phyloP scores from a whole-genome alignment of 2,797 vertebrate genomes.

The Podarcis siculus region DNA sequence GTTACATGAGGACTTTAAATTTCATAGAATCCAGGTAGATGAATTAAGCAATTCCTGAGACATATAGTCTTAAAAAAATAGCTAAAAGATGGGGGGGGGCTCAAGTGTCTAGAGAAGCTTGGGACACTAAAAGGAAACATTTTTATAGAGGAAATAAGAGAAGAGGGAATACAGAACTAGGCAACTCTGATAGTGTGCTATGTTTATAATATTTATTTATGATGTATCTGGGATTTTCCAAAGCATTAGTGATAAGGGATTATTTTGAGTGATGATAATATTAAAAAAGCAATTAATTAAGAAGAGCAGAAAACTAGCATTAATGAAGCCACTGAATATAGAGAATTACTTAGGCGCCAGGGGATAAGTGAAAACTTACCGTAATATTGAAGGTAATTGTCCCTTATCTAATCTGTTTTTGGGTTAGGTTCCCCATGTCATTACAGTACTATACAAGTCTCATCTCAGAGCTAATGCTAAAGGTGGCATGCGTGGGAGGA shows the following conservation, averaged over 20 bases:
- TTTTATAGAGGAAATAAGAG: slow-evolving; percentile 8
- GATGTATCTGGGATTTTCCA: slow-evolving; percentile 13
- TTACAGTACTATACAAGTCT: not conserved
- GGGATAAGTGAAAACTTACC: not conserved
- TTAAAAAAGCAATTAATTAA: slow-evolving; percentile 39
- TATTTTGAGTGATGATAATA: slow-evolving; percentile 15
- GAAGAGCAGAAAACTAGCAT: slow-evolving; percentile 11
- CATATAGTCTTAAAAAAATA: not conserved
- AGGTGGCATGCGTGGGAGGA: not conserved
- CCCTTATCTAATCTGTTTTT: not conserved
- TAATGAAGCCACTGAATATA: not conserved
- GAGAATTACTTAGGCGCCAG: not conserved
- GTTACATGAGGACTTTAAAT: not conserved
- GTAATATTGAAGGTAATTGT: slow-evolving; percentile 5
- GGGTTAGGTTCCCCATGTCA: not conserved
- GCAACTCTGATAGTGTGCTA: not conserved
- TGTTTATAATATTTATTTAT: slow-evolving; percentile 41
- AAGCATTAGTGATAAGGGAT: slow-evolving; percentile 17
- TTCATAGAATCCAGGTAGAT: not conserved
- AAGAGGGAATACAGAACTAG: slow-evolving; percentile 24
- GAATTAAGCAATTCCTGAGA: slow-evolving; percentile 2
- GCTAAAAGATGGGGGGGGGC: not conserved
- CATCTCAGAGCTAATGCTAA: not conserved
- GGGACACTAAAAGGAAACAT: not conserved
- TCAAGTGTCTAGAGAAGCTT: slow-evolving; percentile 1